These are phyloP conservation scores for Empidonax alnorum DNA, from an alignment of 2,113 vertebrate genomes.

Conservation along the genomic window DNA sequence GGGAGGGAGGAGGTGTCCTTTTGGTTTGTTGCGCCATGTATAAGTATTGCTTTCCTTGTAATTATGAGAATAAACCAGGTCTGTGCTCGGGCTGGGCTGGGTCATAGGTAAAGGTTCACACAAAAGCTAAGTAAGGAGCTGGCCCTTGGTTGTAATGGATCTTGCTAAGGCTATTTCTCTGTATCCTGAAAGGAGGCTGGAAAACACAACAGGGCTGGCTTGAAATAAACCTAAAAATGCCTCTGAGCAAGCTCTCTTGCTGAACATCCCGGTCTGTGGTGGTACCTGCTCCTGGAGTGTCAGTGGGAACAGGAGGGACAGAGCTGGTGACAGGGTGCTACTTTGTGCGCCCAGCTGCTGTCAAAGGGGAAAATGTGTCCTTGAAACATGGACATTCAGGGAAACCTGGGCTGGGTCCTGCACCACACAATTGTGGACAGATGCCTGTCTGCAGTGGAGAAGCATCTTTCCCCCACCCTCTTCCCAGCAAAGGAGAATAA, in stretches of 20 bases:
- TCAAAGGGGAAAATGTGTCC: not conserved
- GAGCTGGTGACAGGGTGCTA: not conserved
- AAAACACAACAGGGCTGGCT: not conserved
- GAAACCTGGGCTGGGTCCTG: not conserved
- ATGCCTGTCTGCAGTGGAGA: not conserved
- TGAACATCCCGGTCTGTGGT: not conserved
- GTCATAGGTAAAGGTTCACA: fast-evolving
- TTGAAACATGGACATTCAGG: not conserved
- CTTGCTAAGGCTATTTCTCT: not conserved
- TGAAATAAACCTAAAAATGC: not conserved
- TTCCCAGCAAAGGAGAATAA: not conserved
- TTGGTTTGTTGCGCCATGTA: not conserved
- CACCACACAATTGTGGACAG: not conserved
- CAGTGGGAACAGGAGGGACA: not conserved
- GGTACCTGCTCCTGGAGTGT: not conserved
- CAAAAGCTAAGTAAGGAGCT: not conserved
- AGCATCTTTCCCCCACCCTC: not conserved
- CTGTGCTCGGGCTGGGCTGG: not conserved
- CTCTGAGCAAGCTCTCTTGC: not conserved
- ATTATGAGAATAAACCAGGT: too few relatives aligned
- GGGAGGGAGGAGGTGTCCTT: not conserved
- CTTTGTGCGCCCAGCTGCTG: not conserved
- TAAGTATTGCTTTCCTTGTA: not conserved
- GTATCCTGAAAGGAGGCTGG: not conserved
- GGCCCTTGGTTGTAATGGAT: not conserved